Evolutionary conservation across 2,888 invertebrate genomes (phyloP), one percentile per base, ranked within the genome.

Genomic region (Teleogryllus oceanicus): DNA sequence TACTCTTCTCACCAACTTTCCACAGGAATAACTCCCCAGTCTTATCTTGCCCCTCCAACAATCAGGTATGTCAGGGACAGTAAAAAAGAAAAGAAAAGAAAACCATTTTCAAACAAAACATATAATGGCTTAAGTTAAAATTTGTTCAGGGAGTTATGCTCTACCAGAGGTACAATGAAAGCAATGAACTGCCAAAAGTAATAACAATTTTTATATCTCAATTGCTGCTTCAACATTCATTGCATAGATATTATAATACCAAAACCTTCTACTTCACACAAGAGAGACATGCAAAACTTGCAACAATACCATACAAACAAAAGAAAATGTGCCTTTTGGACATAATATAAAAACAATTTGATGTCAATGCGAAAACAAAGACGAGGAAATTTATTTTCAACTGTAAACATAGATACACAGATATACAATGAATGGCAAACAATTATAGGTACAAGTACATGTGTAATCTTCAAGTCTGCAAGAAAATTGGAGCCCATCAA

Each of bases 401-500:
- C 62, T 62, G 62, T 62, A 62, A 0, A 62, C 62, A 8, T 8
- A 37, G 37, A 16, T 13, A 16, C 62, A 62, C 37, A 37, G 37
- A 16, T 13, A 16, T 11, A 62, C 13, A 62, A 16, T 62, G n/a
- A 13, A 62, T 62, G 62, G n/a, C 13, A 62, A 62, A 62, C 13
- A 62, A 4, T 13, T 4, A n/a, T n/a, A 62, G 11, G n/a, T n/a
- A 18, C 16, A 21, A 24, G 24, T 75, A 21, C 37, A 75, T 13
- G 20, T 75, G 49, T 37, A 75, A 21, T 76, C 75, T 79, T 76
- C 78, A 76, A 50, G 75, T 49, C 20, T 79, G 62, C 20, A 83
- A 78, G 74, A 83, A 83, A 75, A 62, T 81, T 74, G 82, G 81
- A 62, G 81, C 77, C 83, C 83, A 83, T 12, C 77, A 75, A n/a